phyloP scores from a whole-genome alignment of 2,888 invertebrate genomes.

The Troides oblongomaculatus region DNA sequence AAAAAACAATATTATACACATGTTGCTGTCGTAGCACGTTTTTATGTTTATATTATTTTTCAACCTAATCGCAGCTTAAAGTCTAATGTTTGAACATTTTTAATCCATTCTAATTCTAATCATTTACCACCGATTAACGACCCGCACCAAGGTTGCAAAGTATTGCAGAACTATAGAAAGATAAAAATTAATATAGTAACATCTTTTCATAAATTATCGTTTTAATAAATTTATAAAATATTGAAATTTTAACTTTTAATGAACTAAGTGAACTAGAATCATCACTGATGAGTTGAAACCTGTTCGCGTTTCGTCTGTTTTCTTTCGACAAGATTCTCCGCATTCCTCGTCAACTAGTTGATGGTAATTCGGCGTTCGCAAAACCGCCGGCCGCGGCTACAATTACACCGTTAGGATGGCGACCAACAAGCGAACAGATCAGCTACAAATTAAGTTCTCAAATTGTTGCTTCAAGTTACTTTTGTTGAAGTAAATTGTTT shows the following conservation, averaged over 20 bases:
- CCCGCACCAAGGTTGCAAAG: too few species aligned
- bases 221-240: not conserved
- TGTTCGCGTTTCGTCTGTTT: slow-evolving; percentile 4
- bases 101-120: not conserved
- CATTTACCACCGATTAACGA: too few species aligned
- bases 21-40: too few species aligned
- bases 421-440: slow-evolving; percentile 5
- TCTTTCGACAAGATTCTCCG: slow-evolving; percentile 16
- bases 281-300: slow-evolving; percentile 1
- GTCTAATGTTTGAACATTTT: not conserved
- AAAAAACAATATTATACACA: too few species aligned
- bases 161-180: too few species aligned
- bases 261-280: not conserved
- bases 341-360: slow-evolving; percentile 16
- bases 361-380: slow-evolving; percentile 20
- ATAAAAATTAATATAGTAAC: not conserved
- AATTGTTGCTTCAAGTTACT: slow-evolving; percentile 5
- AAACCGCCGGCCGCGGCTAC: slow-evolving; percentile 5
- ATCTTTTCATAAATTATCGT: not conserved
- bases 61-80: not conserved
- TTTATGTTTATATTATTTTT: too few species aligned
- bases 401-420: slow-evolving; percentile 22
- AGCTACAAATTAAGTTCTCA: slow-evolving; percentile 14
- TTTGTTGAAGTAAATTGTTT: not conserved
- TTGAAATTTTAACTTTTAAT: not conserved